Base-by-base conservation (phyloP, 1,140 invertebrate genomes). In the Ceratosolen fusciceps region DNA sequence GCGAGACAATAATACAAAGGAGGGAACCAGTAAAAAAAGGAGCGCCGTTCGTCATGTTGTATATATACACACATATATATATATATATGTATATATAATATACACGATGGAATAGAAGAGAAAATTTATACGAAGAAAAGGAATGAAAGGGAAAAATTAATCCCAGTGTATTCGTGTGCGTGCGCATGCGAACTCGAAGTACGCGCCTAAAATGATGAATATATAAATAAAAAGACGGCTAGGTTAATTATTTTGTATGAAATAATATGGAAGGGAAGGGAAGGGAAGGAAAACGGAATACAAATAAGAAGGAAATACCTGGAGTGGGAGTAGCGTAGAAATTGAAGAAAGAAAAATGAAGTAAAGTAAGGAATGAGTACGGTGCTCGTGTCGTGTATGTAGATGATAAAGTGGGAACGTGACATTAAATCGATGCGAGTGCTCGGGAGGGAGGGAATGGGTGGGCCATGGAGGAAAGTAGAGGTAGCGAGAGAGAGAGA, bases 21-120 rank as follows among this genome's bases (percentile, higher is more conserved):
- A 49, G 47, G 47, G 21, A 24, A 49, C 43, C 21, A 52, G 31
- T 65, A 34, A 39, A 71, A 49, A n/a, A 52, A 26, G 62, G 31
- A 24, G 24, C 26, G 52, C 12, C 52, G 14, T 73, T 21, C 39
- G 10, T 26, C 21, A 49, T 43, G 3, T 26, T 21, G n/a, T n/a
- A n/a, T n/a, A n/a, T n/a, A n/a, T n/a, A n/a, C n/a, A n/a, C n/a
- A n/a, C n/a, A n/a, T n/a, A n/a, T n/a, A n/a, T n/a, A n/a, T n/a
- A n/a, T n/a, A n/a, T n/a, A n/a, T n/a, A n/a, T n/a, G n/a, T n/a
- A n/a, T n/a, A n/a, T n/a, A n/a, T n/a, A n/a, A n/a, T n/a, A 70
- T 70, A 9, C 16, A 39, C 39, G 29, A 70, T 29, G 12, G 24
- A 84, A 82, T 62, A 29, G 60, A 68, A 16, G 16, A 31, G 16